Base-by-base conservation (phyloP, 2,113 vertebrate species). In the Stictonetta naevosa region DNA sequence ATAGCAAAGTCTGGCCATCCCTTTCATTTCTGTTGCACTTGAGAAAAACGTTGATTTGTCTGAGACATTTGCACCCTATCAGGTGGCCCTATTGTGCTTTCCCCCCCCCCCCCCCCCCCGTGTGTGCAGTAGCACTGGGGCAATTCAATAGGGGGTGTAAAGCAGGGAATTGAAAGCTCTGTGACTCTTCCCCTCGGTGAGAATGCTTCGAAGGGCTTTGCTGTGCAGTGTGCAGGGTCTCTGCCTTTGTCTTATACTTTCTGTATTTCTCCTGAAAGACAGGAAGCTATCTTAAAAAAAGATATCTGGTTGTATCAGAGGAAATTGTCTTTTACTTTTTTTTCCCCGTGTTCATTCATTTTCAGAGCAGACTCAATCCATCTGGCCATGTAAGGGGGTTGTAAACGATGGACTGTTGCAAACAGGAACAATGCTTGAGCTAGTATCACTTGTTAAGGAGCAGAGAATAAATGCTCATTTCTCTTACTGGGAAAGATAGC, bases 381-480 rank as follows among this genome's bases (percentile, higher is more conserved):
- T 46, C 69, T 91, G 83, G 48, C 86, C 1, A 0, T 19, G 66
- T 67, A 77, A 67, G 34, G 71, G 66, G 21, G 23, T 60, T 85
- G 64, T 83, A 26, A 75, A 64, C 83, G 78, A 36, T 3, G n/a
- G 46, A 28, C 38, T 53, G 2, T 68, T 90, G 88, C 86, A 42
- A 91, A 68, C 40, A 64, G 62, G 78, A 77, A 38, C 74, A 87
- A 66, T 44, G 40, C 56, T 78, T 55, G 50, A 59, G 72, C 44
- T 42, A 75, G 38, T 56, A 69, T 87, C 88, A 83, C 92, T 86
- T 96, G 71, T 68, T 82, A 66, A 69, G 75, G 44, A 78, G 31
- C 83, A 79, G 33, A 69, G 80, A 82, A 62, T 75, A 58, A 96
- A 81, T 63, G 68, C 46, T 77, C 38, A 16, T 78, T 88, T 89